Conservation (phyloP, 2,888 invertebrate species). For the Ganaspis brasiliensis region DNA sequence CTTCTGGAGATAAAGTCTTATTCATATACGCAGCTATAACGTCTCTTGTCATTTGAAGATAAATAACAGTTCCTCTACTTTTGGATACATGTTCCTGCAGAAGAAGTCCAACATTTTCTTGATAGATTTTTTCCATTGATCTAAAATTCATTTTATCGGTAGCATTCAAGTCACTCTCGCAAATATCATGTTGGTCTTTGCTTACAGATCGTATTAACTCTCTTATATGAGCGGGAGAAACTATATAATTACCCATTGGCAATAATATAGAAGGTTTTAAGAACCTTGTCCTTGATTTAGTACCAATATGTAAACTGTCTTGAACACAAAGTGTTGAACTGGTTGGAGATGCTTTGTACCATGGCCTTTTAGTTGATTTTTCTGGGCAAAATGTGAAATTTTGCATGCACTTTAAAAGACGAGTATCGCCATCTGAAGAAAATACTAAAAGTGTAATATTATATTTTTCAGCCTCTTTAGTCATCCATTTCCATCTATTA, state of each 20-base stretch:
- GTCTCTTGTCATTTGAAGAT: not conserved
- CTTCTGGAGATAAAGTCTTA: not conserved
- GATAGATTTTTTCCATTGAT: not conserved
- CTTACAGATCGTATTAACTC: not conserved
- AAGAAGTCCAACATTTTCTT: not conserved
- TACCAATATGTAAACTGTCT: slow-evolving; percentile 56
- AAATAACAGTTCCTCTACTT: not conserved
- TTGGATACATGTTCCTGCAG: not conserved
- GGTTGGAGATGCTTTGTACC: not conserved
- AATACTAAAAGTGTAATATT: no score
- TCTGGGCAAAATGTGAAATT: no score
- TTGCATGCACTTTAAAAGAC: no score
- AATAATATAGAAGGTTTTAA: slow-evolving; percentile 52
- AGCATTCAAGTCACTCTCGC: not conserved
- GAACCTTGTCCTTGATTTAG: slow-evolving; percentile 56
- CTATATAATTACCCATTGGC: slow-evolving; percentile 51
- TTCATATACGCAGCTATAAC: not conserved
- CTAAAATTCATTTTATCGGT: slow-evolving; percentile 10
- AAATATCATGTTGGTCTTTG: not conserved
- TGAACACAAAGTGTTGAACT: slow-evolving; percentile 39
- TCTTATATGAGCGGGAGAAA: slow-evolving; percentile 50
- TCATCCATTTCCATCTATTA: slow-evolving; percentile 58
- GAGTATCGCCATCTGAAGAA: no score
- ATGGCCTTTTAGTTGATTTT: not conserved
- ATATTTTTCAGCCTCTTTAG: not conserved